Evolutionary conservation across 2,888 invertebrate genomes (phyloP), one percentile per base, ranked within the genome.

Genomic region (Phyllotreta cruciferae): DNA sequence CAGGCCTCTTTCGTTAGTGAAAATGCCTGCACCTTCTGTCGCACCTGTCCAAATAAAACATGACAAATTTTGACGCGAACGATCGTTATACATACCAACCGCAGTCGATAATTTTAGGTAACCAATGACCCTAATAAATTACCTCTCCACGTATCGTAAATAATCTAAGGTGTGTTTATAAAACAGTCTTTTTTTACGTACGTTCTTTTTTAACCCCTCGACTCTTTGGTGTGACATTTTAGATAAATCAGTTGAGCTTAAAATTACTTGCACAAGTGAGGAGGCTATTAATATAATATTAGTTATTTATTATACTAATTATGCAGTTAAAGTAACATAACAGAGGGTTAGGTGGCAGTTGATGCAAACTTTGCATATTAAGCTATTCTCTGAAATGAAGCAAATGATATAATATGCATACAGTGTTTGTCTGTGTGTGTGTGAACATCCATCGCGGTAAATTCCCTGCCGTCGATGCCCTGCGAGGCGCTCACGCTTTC

Each of bases 401-500:
- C 24, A 24, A 24, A 24, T 24, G 24, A 24, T 24, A 24, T 24
- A 24, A 24, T 24, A 24, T 24, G 24, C 24, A 24, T 24, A 24
- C 24, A 24, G 49, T 49, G 36, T 38, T 37, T 24, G 24, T n/a
- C n/a, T 24, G 24, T 24, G 11, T 41, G 57, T 57, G 57, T 57
- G 57, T 57, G 57, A 57, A 57, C 57, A 36, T 41, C 49, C 38
- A 57, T 57, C 57, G 37, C 36, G 49, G 50, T 57, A 63, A 58
- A 53, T 63, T 63, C 49, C 58, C 54, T 58, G 52, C 38, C 11
- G 37, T 24, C 24, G 24, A 24, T 24, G 24, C 24, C 24, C 11
- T 36, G 36, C 54, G 39, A 45, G 39, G 56, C 52, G 42, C 53
- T 64, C 64, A 64, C 64, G 64, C 56, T 61, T 53, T 57, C 52